phyloP scores from a whole-genome alignment of 2,797 vertebrate genomes.

The Kryptopterus vitreolus region DNA sequence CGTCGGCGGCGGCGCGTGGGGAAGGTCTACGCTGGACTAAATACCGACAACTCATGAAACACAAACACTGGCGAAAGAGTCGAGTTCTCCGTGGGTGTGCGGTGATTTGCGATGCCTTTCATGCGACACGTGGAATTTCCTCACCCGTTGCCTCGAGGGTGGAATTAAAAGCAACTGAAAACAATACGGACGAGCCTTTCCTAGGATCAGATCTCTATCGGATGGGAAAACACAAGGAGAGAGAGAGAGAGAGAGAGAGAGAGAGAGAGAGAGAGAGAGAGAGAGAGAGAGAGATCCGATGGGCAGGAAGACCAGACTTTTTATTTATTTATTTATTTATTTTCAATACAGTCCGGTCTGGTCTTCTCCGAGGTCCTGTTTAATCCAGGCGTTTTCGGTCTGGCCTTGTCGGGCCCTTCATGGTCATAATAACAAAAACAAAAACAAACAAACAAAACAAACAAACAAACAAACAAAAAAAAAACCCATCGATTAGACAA shows the following conservation, averaged over 20 bases:
- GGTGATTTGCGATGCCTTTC: slow-evolving; percentile 54
- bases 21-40: slow-evolving; percentile 36
- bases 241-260: too few relatives aligned
- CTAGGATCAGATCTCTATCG: slow-evolving; percentile 18
- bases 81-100: slow-evolving; percentile 39
- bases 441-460: too few relatives aligned
- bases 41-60: slow-evolving; percentile 41
- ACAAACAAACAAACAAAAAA: not conserved
- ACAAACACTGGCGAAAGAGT: slow-evolving; percentile 39
- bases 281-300: too few relatives aligned
- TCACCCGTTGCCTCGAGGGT: slow-evolving; percentile 24
- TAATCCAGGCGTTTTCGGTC: slow-evolving; percentile 36
- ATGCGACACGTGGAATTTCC: slow-evolving; percentile 56
- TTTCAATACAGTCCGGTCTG: slow-evolving; percentile 35
- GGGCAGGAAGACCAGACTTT: slow-evolving; percentile 30
- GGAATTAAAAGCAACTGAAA: slow-evolving; percentile 37
- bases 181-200: slow-evolving; percentile 48
- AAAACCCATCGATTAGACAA: slow-evolving; percentile 33
- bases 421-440: too few relatives aligned
- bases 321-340: too few relatives aligned
- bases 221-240: slow-evolving; percentile 26
- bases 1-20: too few relatives aligned
- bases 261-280: too few relatives aligned
- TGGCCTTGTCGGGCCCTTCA: slow-evolving; percentile 8
- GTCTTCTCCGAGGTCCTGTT: slow-evolving; percentile 32